Evolutionary conservation across 2,113 vertebrate species (phyloP).

Genomic region (Thalassoma bifasciatum): DNA sequence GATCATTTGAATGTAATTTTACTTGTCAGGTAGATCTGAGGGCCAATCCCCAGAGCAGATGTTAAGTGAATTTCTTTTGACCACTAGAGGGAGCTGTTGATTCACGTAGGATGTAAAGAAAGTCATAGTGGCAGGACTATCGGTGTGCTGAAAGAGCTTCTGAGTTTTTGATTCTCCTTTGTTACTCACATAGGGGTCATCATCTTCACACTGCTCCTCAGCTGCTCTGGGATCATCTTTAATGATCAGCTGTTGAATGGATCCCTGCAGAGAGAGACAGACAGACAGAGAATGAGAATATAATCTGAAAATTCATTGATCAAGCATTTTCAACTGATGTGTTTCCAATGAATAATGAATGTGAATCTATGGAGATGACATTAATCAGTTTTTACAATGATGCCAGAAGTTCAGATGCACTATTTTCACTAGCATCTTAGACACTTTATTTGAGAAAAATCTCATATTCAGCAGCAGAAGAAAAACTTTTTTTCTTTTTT

Average conservation of each 20-base stretch:
- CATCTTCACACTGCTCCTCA: constrained; percentile 91
- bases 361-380: too few species aligned
- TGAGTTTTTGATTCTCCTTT: background rate
- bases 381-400: too few species aligned
- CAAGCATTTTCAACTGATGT: too few species aligned
- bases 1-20: too few species aligned
- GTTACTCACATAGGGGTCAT: constrained; percentile 88
- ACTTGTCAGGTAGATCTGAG: too few species aligned
- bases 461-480: too few species aligned
- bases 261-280: constrained; percentile 80
- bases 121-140: background rate
- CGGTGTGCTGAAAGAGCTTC: background rate
- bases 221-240: constrained; percentile 83
- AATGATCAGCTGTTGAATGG: constrained; percentile 90
- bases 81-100: constrained; percentile 43
- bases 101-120: background rate
- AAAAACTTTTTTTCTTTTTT: too few species aligned
- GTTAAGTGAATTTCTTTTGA: background rate
- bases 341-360: background rate
- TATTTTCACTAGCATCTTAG: too few species aligned
- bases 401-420: too few species aligned
- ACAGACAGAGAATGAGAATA: background rate
- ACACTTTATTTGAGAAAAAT: too few species aligned
- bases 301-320: too few species aligned
- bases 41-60: background rate